These are phyloP conservation scores for Pseudomugil tenellus DNA, from an alignment of 2,797 vertebrate genomes.

Conservation along the genomic window DNA sequence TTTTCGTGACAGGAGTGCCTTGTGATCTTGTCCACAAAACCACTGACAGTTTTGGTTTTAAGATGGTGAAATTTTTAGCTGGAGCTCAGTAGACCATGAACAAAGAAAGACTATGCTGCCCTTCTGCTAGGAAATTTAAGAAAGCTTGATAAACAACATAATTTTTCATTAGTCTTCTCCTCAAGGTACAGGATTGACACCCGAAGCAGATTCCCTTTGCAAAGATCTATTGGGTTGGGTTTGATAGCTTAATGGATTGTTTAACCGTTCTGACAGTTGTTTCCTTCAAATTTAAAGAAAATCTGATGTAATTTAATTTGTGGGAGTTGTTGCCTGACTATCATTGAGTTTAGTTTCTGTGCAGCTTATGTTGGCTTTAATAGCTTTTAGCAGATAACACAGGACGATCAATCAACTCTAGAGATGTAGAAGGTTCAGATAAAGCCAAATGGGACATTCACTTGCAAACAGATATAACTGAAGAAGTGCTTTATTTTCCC, in stretches of 20 bases:
- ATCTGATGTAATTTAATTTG: conserved; percentile 47
- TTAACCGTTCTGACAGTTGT: conserved; percentile 55
- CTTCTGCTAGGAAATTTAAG: conserved; percentile 20
- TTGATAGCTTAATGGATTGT: conserved; percentile 54
- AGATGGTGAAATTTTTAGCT: conserved; percentile 34
- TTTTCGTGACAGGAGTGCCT: conserved; percentile 34
- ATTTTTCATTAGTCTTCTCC: conserved; percentile 37
- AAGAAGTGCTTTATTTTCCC: conserved; percentile 36
- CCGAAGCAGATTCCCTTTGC: conserved; percentile 38
- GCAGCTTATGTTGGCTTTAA: conserved; percentile 41
- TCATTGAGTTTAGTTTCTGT: conserved; percentile 55
- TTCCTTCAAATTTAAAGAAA: conserved; percentile 51
- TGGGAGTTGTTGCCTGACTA: conserved; percentile 29
- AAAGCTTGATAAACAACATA: conserved; percentile 26
- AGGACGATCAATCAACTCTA: conserved; percentile 51
- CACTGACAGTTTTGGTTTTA: conserved; percentile 48
- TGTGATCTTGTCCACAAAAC: conserved; percentile 15
- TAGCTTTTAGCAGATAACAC: conserved; percentile 62
- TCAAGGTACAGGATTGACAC: conserved; percentile 27
- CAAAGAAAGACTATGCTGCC: conserved; percentile 27
- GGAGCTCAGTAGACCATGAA: conserved; percentile 22
- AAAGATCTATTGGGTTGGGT: conserved; percentile 44
- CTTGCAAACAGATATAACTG: conserved; percentile 42
- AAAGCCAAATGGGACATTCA: conserved; percentile 60
- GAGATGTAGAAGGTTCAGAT: conserved; percentile 49